Percentiles rank a stretch among this genome's conserved stretches.
Evolutionary conservation across 2,888 invertebrate species (phyloP).

Genomic region (Dorcus parallelipipedus): DNA sequence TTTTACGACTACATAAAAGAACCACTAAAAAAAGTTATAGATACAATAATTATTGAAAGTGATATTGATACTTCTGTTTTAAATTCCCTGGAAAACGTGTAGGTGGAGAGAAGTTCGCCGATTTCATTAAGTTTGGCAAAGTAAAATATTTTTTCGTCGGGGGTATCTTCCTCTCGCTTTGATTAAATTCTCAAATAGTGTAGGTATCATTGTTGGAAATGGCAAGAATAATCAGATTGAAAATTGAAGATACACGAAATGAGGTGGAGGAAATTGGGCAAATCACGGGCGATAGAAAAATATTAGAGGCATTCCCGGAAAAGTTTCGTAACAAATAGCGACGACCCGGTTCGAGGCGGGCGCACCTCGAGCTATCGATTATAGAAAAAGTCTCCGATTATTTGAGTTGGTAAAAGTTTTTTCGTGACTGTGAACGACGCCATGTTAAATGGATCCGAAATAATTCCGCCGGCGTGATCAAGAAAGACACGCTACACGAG

Average conservation of each 20-base stretch:
- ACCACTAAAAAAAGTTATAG: too few species aligned
- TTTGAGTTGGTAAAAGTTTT: constrained; percentile 38
- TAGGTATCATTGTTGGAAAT: constrained; percentile 6
- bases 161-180: neutral
- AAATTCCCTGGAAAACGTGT: too few species aligned
- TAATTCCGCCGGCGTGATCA: constrained; percentile 47
- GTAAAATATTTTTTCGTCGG: neutral
- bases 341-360: constrained; percentile 11
- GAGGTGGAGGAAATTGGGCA: constrained; percentile 22
- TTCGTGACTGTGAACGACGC: constrained; percentile 41
- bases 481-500: constrained; percentile 43
- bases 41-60: too few species aligned
- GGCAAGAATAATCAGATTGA: constrained; percentile 21
- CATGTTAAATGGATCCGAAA: constrained; percentile 51
- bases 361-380: constrained; percentile 30
- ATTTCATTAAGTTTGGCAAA: too few species aligned
- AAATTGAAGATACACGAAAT: constrained; percentile 21
- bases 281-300: constrained; percentile 26
- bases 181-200: neutral
- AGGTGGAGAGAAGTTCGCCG: too few species aligned
- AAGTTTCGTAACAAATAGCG: constrained; percentile 18
- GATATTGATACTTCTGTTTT: too few species aligned
- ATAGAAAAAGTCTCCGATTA: constrained; percentile 34
- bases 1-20: too few species aligned
- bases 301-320: constrained; percentile 21